Evolutionary conservation across 1,140 invertebrate genomes (phyloP).

Genomic region (Panulirus ornatus): DNA sequence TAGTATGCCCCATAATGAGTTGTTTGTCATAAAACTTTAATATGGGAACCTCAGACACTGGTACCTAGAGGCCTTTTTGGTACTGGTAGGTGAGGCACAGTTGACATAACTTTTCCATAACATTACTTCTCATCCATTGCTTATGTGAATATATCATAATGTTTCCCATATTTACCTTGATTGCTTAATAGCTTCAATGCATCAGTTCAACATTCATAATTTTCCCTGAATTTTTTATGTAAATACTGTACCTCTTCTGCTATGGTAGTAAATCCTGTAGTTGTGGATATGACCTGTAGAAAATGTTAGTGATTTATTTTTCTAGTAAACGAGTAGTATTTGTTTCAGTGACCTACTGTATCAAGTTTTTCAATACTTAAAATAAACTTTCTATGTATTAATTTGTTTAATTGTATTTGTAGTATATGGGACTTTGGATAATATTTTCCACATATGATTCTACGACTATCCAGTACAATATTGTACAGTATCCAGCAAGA

Average conservation of each 20-base stretch:
- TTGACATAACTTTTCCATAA: background rate
- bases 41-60: background rate
- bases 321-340: conserved; percentile 66
- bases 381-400: conserved; percentile 70
- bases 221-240: background rate
- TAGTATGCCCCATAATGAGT: background rate
- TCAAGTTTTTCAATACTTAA: conserved; percentile 70
- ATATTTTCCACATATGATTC: too few species aligned
- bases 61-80: background rate
- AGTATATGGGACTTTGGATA: background rate
- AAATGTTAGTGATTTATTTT: conserved; percentile 72
- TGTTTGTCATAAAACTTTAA: background rate
- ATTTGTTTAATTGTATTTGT: background rate
- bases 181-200: background rate
- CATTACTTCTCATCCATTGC: conserved; percentile 20
- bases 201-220: background rate
- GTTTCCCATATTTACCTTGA: background rate
- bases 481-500: background rate
- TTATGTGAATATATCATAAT: conserved; percentile 24
- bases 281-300: conserved; percentile 47
- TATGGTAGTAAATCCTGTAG: background rate
- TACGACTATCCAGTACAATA: too few species aligned
- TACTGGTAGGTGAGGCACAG: background rate
- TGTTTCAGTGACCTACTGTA: conserved; percentile 71
- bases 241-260: conserved; percentile 8